A percentile compares a stretch with the other conserved stretches of the same genome.
Evolutionary conservation across 2,113 vertebrate genomes (phyloP).

Genomic region (Aegithalos caudatus): DNA sequence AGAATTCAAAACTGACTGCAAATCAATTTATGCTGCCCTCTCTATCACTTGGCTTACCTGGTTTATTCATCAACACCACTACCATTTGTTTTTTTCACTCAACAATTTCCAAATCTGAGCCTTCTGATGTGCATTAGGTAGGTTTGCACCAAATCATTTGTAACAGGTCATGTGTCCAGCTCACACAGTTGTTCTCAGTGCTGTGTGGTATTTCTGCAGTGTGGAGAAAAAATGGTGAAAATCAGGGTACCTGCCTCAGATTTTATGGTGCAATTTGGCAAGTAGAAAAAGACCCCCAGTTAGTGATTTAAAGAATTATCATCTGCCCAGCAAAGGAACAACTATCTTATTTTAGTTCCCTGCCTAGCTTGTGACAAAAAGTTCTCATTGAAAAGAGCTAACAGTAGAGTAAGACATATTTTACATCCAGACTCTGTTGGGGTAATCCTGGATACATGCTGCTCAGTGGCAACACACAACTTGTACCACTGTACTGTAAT

Average conservation of each 20-base stretch:
- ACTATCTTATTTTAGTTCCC: background rate
- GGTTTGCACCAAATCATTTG: rapidly evolving
- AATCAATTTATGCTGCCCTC: background rate
- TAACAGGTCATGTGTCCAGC: background rate
- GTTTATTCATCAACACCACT: background rate
- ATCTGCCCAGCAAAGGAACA: background rate
- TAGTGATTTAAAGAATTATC: background rate
- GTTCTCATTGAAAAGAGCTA: background rate
- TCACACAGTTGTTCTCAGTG: background rate
- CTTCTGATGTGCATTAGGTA: background rate
- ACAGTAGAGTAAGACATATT: background rate
- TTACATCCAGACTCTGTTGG: background rate
- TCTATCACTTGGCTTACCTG: background rate
- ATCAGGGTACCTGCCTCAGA: background rate
- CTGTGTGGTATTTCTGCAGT: rapidly evolving
- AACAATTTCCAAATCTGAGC: background rate
- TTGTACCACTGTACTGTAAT: background rate
- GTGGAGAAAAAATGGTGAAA: background rate
- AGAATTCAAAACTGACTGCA: background rate
- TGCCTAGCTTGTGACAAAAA: background rate
- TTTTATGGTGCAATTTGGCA: background rate
- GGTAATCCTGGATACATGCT: background rate
- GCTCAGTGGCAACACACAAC: background rate
- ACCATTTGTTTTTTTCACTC: background rate
- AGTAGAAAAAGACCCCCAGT: background rate